Percentiles rank a stretch among this genome's conserved stretches.
phyloP scores from a whole-genome alignment of 1,140 invertebrate species.

The Ladona fulva region DNA sequence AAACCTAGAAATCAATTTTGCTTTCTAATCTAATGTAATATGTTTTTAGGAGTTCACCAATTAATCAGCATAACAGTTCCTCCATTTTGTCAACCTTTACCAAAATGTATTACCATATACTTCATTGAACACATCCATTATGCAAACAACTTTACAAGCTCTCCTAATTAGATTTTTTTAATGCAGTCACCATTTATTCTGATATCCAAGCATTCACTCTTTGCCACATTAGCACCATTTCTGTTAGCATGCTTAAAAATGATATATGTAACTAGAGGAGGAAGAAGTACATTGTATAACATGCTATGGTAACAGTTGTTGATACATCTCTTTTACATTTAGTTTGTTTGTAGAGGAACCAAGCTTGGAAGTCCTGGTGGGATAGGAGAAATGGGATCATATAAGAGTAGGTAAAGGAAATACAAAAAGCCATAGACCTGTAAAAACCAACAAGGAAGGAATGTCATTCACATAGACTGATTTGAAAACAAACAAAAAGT shows the following conservation, averaged over 20 bases:
- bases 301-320: neutral
- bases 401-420: neutral
- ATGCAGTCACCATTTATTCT: constrained; percentile 5
- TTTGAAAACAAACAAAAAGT: neutral
- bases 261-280: neutral
- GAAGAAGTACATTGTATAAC: neutral
- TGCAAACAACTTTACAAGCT: constrained; percentile 1
- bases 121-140: neutral
- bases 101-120: neutral
- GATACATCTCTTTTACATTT: neutral
- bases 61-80: neutral
- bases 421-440: neutral
- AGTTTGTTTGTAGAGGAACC: neutral
- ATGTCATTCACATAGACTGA: neutral
- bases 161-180: constrained; percentile 5
- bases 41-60: neutral
- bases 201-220: constrained; percentile 2
- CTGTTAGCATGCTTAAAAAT: constrained; percentile 1
- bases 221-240: constrained; percentile 4
- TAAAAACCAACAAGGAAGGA: neutral
- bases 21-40: neutral
- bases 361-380: constrained; percentile 1
- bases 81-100: neutral
- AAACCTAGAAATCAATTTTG: neutral
- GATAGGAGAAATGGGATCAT: neutral